Conservation (phyloP, 2,113 vertebrate species). For the Podarcis muralis region DNA sequence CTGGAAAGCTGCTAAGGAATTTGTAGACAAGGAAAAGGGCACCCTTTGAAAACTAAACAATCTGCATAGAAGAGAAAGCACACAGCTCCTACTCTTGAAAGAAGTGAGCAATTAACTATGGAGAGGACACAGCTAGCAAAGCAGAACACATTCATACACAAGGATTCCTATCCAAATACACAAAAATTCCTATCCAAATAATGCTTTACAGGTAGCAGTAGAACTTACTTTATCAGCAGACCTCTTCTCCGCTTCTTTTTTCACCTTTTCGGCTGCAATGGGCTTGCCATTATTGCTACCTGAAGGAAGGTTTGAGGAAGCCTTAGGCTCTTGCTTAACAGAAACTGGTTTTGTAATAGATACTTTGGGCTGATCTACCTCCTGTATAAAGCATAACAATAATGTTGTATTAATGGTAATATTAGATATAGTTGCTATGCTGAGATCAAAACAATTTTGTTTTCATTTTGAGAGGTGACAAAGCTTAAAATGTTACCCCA, state of each 20-base stretch:
- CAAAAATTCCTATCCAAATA: not conserved
- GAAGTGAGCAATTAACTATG: not conserved
- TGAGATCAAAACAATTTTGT: not conserved
- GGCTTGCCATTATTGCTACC: conserved; percentile 87
- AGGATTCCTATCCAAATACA: not conserved
- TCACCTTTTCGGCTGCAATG: conserved; percentile 85
- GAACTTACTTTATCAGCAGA: conserved; percentile 88
- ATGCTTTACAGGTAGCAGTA: not conserved
- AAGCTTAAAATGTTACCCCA: conserved; percentile 16
- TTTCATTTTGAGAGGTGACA: not conserved
- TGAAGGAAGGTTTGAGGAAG: conserved; percentile 79
- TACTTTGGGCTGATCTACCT: conserved; percentile 87
- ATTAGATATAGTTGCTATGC: not conserved
- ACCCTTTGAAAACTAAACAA: conserved; percentile 6
- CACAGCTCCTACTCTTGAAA: not conserved
- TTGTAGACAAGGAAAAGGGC: not conserved
- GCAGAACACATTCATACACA: not conserved
- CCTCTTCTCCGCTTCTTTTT: conserved; percentile 93
- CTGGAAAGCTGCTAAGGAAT: not conserved
- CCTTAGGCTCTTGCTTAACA: conserved; percentile 90
- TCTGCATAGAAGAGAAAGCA: not conserved
- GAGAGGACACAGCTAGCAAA: not conserved
- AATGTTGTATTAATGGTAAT: conserved; percentile 8
- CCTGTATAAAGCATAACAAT: conserved; percentile 74
- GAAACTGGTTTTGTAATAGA: conserved; percentile 84